phyloP scores from a whole-genome alignment of 2,113 vertebrate genomes.

The Chloropsis cyanopogon region DNA sequence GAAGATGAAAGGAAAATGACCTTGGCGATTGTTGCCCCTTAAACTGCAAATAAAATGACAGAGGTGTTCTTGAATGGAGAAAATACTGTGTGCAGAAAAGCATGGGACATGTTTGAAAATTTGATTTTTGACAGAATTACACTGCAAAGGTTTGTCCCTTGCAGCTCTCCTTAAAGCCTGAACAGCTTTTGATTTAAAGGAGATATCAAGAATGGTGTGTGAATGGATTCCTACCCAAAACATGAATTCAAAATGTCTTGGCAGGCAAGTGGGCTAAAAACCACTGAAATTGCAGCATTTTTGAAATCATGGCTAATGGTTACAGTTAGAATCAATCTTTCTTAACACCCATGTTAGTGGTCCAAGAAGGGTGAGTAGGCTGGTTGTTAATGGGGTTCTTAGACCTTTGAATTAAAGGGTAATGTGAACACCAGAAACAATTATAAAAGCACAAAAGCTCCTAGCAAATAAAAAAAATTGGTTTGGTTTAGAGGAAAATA shows the following conservation, averaged over 20 bases:
- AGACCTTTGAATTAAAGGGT: neutral
- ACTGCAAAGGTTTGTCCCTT: neutral
- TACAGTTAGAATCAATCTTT: neutral
- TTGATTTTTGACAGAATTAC: neutral
- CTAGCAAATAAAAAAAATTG: neutral
- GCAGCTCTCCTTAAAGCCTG: neutral
- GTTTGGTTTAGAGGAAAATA: neutral
- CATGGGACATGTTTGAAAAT: neutral
- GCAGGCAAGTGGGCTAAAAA: neutral
- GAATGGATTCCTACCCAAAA: neutral
- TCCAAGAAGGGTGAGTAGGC: neutral
- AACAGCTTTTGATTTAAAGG: neutral
- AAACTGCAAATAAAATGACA: neutral
- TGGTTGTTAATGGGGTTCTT: neutral
- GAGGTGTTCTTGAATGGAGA: neutral
- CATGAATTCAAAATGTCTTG: neutral
- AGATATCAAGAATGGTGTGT: neutral
- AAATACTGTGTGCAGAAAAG: neutral
- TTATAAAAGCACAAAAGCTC: neutral
- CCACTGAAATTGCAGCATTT: neutral
- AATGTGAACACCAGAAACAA: neutral
- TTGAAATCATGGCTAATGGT: neutral
- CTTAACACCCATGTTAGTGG: neutral
- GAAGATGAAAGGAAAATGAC: neutral
- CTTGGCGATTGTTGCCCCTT: neutral